Evolutionary conservation across 2,888 invertebrate genomes (phyloP), one percentile per base, ranked within the genome.

Genomic region (Agrotis puta): DNA sequence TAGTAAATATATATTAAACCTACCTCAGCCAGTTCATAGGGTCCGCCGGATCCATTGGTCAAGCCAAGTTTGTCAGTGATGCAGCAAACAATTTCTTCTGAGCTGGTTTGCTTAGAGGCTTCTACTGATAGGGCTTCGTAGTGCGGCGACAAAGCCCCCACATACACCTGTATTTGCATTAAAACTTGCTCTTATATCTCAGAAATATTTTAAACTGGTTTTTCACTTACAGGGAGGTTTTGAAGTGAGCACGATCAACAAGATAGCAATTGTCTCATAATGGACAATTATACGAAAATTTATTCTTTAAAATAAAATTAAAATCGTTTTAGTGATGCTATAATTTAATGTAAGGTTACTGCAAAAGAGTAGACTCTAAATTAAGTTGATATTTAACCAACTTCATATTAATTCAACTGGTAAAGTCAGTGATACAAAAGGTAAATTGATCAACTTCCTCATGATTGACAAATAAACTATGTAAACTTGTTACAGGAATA

Each of bases 91-190:
- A 99, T 98, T 95, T 99, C 99, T 87, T 98, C 98, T 0, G 98
- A 98, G 84, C 98, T 98, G 73, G 98, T 98, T 93, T 98, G 98
- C 91, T 98, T 99, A 84, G 98, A 98, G 70, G 98, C 98, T 94
- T 99, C 98, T 85, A 99, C 98, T 69, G 98, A 98, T 81, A 99
- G 97, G 81, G 98, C 98, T 95, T 99, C 98, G 96, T 98, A 98
- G 93, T 98, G 98, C 87, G 97, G 97, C 88, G 98, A 98, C 89
- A 98, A 96, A 85, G 98, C 98, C 88, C 98, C 98, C 92, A 98
- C 98, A 96, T 98, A 98, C 94, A 98, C 98, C 97, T 98, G 97
- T 4, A 90, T 84, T 22, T 56, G 47, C 33, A 66, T 51, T 53
- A 14, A 2, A 58, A 51, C 7, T 48, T 39, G 14, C 4, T 24